phyloP scores from a whole-genome alignment of 2,888 invertebrate species.

The Cryptocephalus moraei region DNA sequence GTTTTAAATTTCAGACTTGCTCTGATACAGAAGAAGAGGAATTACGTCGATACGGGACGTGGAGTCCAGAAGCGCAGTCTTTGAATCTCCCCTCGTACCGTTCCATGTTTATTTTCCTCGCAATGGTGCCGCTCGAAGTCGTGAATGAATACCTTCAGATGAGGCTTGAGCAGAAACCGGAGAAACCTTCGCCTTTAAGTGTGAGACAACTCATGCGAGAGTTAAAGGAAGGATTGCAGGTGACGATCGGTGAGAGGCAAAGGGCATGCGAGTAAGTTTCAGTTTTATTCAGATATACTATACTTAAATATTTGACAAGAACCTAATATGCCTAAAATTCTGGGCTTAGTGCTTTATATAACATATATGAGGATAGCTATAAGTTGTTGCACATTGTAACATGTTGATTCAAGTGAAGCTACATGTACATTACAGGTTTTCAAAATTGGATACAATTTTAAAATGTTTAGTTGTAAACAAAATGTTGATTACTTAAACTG shows the following conservation, averaged over 20 bases:
- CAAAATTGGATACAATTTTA: no score
- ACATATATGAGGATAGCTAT: no score
- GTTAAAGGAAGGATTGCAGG: constrained; percentile 77
- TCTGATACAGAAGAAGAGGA: constrained; percentile 40
- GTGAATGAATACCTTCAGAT: constrained; percentile 84
- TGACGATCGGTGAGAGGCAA: constrained; percentile 72
- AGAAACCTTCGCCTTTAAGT: constrained; percentile 76
- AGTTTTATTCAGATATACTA: not conserved
- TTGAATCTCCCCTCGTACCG: constrained; percentile 79
- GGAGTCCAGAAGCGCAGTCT: constrained; percentile 65
- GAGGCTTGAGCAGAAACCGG: constrained; percentile 72
- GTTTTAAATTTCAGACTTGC: constrained; percentile 6
- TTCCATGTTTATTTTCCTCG: constrained; percentile 75
- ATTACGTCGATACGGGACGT: constrained; percentile 57
- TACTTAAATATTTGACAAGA: no score
- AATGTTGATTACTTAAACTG: no score
- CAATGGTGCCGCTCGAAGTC: constrained; percentile 80
- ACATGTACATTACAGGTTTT: no score
- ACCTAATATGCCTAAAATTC: no score
- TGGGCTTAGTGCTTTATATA: no score
- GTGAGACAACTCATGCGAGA: constrained; percentile 69
- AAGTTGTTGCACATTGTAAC: no score
- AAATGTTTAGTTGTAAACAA: no score
- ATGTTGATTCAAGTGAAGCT: no score
- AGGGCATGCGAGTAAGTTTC: constrained; percentile 31